Conservation (phyloP, 2,113 vertebrate genomes). For the Zootoca vivipara region DNA sequence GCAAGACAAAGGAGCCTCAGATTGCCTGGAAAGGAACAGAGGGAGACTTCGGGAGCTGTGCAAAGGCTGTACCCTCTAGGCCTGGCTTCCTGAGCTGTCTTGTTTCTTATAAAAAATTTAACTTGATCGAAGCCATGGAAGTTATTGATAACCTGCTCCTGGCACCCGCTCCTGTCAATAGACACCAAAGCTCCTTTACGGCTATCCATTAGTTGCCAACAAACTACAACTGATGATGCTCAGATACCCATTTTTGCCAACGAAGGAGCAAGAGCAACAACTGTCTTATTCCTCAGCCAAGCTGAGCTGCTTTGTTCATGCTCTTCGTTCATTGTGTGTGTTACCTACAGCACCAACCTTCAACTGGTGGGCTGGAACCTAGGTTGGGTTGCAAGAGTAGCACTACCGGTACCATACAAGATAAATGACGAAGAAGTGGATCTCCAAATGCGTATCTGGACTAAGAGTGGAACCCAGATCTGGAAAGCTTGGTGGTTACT, state of each 20-base stretch:
- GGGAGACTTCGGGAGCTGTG: no score
- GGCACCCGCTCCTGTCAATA: no score
- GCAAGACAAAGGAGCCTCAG: no score
- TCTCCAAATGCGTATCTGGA: not conserved
- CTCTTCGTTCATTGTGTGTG: constrained; percentile 25
- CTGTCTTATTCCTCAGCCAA: not conserved
- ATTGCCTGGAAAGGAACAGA: no score
- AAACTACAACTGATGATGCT: no score
- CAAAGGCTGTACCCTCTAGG: no score
- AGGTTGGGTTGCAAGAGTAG: not conserved
- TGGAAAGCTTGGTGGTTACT: not conserved
- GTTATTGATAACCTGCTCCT: no score
- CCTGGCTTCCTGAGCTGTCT: no score
- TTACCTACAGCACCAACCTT: constrained; percentile 51
- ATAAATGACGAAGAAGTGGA: not conserved
- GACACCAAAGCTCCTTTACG: not conserved
- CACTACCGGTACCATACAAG: not conserved
- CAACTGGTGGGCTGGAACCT: no score
- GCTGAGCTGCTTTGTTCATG: not conserved
- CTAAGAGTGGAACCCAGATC: not conserved
- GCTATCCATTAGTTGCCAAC: no score
- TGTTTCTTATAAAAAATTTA: no score
- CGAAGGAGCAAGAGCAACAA: not conserved
- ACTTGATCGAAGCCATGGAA: no score
- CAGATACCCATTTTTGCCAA: not conserved